Percentiles rank a stretch among this genome's conserved stretches.
Evolutionary conservation across 2,888 invertebrate genomes (phyloP).

Genomic region (Brenthis hecate): DNA sequence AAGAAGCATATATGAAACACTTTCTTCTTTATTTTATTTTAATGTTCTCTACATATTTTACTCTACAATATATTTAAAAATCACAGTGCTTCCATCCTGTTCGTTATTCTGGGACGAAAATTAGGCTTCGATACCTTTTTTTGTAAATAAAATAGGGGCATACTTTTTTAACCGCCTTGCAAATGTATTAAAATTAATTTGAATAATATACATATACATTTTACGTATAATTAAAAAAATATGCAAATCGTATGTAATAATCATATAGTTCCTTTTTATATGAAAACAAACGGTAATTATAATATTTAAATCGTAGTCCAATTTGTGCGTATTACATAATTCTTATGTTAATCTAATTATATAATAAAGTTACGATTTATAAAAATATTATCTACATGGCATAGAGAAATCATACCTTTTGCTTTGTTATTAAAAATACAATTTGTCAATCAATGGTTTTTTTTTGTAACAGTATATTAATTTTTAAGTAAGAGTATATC

Average conservation of each 20-base stretch:
- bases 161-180: too few relatives aligned
- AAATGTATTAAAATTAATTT: too few relatives aligned
- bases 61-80: too few relatives aligned
- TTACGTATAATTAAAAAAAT: background rate
- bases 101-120: too few relatives aligned
- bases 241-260: slow-evolving; percentile 1
- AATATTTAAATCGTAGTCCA: slow-evolving; percentile 7
- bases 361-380: slow-evolving; percentile 9
- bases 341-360: slow-evolving; percentile 5
- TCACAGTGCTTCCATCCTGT: too few relatives aligned
- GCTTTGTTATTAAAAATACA: slow-evolving; percentile 3
- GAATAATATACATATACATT: background rate
- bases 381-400: slow-evolving; percentile 16
- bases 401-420: slow-evolving; percentile 4
- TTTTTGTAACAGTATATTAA: slow-evolving; percentile 4
- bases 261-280: slow-evolving; percentile 3
- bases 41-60: too few relatives aligned
- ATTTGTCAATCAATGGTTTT: background rate
- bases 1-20: too few relatives aligned
- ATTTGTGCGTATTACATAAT: slow-evolving; percentile 24
- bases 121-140: too few relatives aligned
- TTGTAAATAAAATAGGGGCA: too few relatives aligned
- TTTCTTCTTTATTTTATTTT: too few relatives aligned
- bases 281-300: background rate
- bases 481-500: slow-evolving; percentile 1